Evolutionary conservation across 2,113 vertebrate genomes (phyloP), one percentile per base, ranked within the genome.

Genomic region (Rhodinocichla rosea): DNA sequence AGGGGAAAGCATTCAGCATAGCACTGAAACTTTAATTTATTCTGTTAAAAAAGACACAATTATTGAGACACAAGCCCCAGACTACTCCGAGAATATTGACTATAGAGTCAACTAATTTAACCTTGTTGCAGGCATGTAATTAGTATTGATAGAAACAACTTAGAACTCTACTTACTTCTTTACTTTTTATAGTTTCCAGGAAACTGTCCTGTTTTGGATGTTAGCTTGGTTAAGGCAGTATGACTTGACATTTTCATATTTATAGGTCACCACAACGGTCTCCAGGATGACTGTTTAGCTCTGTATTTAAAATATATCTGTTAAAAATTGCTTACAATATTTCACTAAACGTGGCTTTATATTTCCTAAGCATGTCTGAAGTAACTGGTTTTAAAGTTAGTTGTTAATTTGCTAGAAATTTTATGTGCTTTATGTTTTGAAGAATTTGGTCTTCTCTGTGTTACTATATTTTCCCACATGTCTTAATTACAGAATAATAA

Each of bases 41-140:
- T 92, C 83, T 78, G 30, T 73, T 89, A 92, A 93, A 95, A 64
- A 76, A 92, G 49, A 91, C 60, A 79, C 18, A 45, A 77, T 92
- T 85, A 94, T 89, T 93, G 83, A 90, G 83, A 93, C 22, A 37
- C 77, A 70, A 92, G 47, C 6, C 44, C 17, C 42, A 80, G 44
- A 63, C 40, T 91, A 22, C n/a, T 64, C 30, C 37, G 14, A 90
- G n/a, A 77, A 52, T 74, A 94, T 87, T 67, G 67, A 64, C 67
- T 83, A 8, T 19, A 76, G 52, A n/a, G 37, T 81, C 67, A 81
- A 83, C 57, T 88, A 83, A 90, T 90, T 87, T 91, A 78, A 52
- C 68, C 24, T 73, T 77, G 14, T n/a, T 89, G 64, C 37, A 84
- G 78, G 75, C 75, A 67, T 27, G 62, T 64, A 81, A 95, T 95